Evolutionary conservation across 2,888 invertebrate species (phyloP), one percentile per base, ranked within the genome.

Genomic region (Therioaphis trifolii): DNA sequence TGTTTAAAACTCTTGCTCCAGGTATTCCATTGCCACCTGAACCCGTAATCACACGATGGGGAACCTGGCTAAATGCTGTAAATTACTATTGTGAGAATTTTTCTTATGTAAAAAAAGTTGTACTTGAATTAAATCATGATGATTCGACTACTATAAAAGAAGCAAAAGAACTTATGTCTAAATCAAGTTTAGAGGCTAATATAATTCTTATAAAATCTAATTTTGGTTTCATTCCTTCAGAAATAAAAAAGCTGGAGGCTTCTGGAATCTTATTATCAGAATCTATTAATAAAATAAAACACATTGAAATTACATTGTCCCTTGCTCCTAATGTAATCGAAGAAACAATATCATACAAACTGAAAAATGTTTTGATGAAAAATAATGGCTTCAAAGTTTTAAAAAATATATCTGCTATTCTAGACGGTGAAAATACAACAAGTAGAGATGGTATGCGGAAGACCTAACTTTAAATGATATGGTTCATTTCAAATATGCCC

Each of bases 21-120:
- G n/a, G n/a, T n/a, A n/a, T n/a, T n/a, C n/a, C n/a, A n/a, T n/a
- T n/a, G n/a, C n/a, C n/a, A n/a, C n/a, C n/a, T n/a, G n/a, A n/a
- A n/a, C n/a, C n/a, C 66, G 86, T 87, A 63, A 35, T 88, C 46
- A 87, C 87, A 24, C 84, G 87, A 18, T 88, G 87, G 87, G 87
- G n/a, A n/a, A n/a, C n/a, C n/a, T n/a, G n/a, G n/a, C n/a, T n/a
- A n/a, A n/a, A n/a, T n/a, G n/a, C n/a, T n/a, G n/a, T n/a, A n/a
- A n/a, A n/a, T n/a, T n/a, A n/a, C n/a, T n/a, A n/a, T n/a, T n/a
- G n/a, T n/a, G 43, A 43, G 43, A 43, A 43, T 43, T 43, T 43
- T 43, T 43, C 43, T 43, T 43, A 68, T 12, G n/a, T 12, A 40
- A n/a, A 21, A 68, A 40, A 68, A 40, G 68, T 68, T 40, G 4